A percentile compares a stretch with the other conserved stretches of the same genome.
Conservation (phyloP, 2,113 vertebrate genomes). For the Nothoprocta perdicaria region DNA sequence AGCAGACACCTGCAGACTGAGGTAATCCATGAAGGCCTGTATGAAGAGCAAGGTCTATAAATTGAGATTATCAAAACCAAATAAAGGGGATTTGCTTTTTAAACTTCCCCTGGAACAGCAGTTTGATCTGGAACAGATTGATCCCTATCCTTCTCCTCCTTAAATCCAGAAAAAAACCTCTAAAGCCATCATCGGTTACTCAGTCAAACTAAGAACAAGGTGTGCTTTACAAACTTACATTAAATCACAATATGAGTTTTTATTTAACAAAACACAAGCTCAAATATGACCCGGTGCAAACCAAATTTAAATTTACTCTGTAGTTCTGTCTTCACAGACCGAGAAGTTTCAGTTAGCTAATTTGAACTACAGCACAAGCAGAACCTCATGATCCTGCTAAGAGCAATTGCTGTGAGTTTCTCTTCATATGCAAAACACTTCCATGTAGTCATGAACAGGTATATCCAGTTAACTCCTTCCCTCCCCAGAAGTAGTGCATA, state of each 20-base stretch:
- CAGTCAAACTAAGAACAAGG: background rate
- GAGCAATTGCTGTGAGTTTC: background rate
- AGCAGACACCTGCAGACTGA: fast-evolving
- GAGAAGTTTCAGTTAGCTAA: background rate
- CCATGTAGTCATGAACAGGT: constrained; percentile 7
- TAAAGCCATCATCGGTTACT: background rate
- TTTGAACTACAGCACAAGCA: background rate
- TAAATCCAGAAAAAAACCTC: background rate
- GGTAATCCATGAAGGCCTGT: background rate
- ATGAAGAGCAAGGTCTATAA: background rate
- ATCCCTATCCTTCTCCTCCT: background rate
- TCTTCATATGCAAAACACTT: background rate
- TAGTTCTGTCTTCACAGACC: background rate
- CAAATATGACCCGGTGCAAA: background rate
- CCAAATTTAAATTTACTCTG: background rate
- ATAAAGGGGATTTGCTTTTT: background rate
- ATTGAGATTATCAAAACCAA: background rate
- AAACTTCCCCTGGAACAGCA: background rate
- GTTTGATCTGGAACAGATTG: too few species aligned
- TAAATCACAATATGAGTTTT: background rate
- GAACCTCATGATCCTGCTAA: constrained; percentile 33
- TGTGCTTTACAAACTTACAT: background rate
- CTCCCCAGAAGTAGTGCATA: background rate
- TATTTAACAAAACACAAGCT: background rate
- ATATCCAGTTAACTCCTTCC: constrained; percentile 45